phyloP scores from a whole-genome alignment of 2,113 vertebrate species.

The Sebastes fasciatus region DNA sequence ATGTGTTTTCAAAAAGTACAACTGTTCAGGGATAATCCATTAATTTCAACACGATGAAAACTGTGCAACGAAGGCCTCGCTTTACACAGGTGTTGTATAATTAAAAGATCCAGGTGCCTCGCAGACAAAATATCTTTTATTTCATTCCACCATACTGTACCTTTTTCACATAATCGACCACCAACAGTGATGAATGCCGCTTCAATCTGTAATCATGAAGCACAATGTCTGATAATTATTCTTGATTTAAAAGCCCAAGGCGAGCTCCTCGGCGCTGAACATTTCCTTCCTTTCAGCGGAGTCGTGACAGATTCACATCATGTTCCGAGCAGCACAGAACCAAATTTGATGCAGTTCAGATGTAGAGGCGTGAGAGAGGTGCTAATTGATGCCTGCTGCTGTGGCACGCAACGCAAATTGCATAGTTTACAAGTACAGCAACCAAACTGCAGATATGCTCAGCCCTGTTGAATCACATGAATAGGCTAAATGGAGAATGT shows the following conservation, averaged over 20 bases:
- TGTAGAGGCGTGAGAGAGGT: slow-evolving; percentile 69
- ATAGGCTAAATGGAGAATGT: slow-evolving; percentile 60
- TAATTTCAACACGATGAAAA: slow-evolving; percentile 18
- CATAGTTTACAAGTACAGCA: slow-evolving; percentile 71
- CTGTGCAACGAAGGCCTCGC: slow-evolving; percentile 18
- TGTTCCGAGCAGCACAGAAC: slow-evolving; percentile 52
- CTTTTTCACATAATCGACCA: slow-evolving; percentile 33
- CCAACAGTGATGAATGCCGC: slow-evolving; percentile 37
- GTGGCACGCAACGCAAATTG: slow-evolving; percentile 69
- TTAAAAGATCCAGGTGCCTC: slow-evolving; percentile 46
- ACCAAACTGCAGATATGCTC: slow-evolving; percentile 48
- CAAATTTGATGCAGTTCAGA: slow-evolving; percentile 69
- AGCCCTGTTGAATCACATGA: slow-evolving; percentile 43
- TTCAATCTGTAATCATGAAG: slow-evolving; percentile 51
- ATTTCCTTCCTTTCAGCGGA: slow-evolving; percentile 56
- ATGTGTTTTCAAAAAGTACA: slow-evolving; percentile 10
- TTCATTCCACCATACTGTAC: slow-evolving; percentile 19
- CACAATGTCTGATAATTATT: slow-evolving; percentile 60
- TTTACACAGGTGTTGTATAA: slow-evolving; percentile 30
- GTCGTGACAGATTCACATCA: slow-evolving; percentile 64
- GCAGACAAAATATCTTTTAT: slow-evolving; percentile 26
- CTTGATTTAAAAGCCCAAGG: slow-evolving; percentile 63
- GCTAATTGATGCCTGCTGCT: slow-evolving; percentile 80
- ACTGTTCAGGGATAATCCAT: slow-evolving; percentile 27
- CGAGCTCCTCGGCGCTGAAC: slow-evolving; percentile 36